phyloP scores from a whole-genome alignment of 2,797 vertebrate species.

The Sebastes taczanowskii region DNA sequence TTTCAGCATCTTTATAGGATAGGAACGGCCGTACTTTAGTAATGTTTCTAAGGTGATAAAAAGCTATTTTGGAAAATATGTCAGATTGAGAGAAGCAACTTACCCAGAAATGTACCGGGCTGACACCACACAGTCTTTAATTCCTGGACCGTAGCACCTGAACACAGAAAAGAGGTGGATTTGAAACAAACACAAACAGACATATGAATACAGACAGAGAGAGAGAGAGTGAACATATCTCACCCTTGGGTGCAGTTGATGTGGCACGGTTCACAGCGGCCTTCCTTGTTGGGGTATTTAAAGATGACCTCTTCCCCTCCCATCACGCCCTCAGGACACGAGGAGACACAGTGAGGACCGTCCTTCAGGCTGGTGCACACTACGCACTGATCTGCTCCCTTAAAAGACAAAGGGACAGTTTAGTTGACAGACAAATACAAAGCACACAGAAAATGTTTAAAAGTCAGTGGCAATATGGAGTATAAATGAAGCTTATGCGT shows the following conservation, averaged over 20 bases:
- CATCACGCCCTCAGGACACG: slow-evolving; percentile 89
- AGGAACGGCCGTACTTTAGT: neutral
- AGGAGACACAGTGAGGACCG: slow-evolving; percentile 91
- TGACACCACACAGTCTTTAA: slow-evolving; percentile 48
- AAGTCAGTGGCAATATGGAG: too few species aligned
- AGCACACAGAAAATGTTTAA: neutral
- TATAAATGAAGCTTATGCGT: too few species aligned
- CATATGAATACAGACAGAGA: neutral
- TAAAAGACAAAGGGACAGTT: neutral
- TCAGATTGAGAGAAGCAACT: neutral
- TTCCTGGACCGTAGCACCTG: slow-evolving; percentile 70
- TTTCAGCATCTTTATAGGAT: neutral
- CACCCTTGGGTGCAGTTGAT: slow-evolving; percentile 92
- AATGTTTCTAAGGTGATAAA: neutral
- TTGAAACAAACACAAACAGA: neutral
- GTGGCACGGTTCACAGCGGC: slow-evolving; percentile 89
- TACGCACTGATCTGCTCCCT: slow-evolving; percentile 91
- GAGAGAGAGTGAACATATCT: slow-evolving; percentile 29
- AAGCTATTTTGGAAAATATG: neutral
- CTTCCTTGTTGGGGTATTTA: slow-evolving; percentile 86
- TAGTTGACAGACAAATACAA: neutral
- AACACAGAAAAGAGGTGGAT: neutral
- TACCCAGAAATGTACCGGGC: slow-evolving; percentile 49
- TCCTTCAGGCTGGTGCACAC: slow-evolving; percentile 87
- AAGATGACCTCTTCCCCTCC: slow-evolving; percentile 90